Conservation (phyloP, 2,888 invertebrate genomes). For the Lamellibrachia columna region DNA sequence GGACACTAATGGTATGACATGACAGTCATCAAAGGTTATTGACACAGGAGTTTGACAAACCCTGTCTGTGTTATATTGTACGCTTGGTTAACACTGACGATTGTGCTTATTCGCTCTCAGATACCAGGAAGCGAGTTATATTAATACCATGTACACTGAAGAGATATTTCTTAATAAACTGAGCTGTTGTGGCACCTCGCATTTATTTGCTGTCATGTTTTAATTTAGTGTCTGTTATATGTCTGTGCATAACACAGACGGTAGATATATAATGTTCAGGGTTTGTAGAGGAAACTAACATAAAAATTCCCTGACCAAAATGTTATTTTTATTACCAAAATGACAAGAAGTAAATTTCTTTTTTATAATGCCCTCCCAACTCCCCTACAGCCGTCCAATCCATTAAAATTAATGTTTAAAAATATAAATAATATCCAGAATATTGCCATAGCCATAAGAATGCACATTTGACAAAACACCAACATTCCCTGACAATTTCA, state of each 20-base stretch:
- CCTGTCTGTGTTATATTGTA: background rate
- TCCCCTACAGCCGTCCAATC: too few relatives aligned
- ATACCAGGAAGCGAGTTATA: background rate
- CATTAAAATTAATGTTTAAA: too few relatives aligned
- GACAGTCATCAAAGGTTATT: background rate
- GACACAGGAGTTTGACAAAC: background rate
- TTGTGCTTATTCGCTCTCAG: background rate
- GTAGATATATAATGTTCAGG: background rate
- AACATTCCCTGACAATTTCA: too few relatives aligned
- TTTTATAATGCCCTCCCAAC: too few relatives aligned
- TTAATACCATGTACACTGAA: background rate
- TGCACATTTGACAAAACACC: too few relatives aligned
- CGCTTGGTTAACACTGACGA: background rate
- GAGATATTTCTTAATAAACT: conserved; percentile 9
- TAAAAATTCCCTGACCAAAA: too few relatives aligned
- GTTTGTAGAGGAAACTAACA: too few relatives aligned
- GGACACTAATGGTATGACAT: background rate
- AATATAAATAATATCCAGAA: too few relatives aligned
- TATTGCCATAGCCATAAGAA: too few relatives aligned
- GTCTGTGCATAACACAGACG: background rate
- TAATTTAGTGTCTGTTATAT: background rate
- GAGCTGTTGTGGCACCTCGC: background rate
- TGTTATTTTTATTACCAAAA: too few relatives aligned
- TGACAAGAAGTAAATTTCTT: too few relatives aligned
- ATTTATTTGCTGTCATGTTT: background rate